Percentiles rank a stretch among this genome's conserved stretches.
These are phyloP conservation scores for Melitaea cinxia DNA, from an alignment of 1,140 invertebrate species.

Conservation along the genomic window DNA sequence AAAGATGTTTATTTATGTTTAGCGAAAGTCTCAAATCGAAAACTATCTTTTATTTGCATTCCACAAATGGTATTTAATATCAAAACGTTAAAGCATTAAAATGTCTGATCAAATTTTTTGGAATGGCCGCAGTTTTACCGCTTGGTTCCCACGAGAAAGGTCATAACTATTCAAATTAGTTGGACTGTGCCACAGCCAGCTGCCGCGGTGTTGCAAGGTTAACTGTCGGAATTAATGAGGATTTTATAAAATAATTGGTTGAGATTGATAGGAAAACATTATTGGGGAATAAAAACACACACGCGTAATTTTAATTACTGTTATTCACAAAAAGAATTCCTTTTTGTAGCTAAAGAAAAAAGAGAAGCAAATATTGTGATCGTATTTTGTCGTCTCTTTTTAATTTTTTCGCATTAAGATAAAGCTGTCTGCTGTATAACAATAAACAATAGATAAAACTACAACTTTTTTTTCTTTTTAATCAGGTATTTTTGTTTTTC, in stretches of 20 bases:
- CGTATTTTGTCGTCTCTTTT: too few relatives aligned
- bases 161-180: slow-evolving; percentile 50
- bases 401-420: too few relatives aligned
- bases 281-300: slow-evolving; percentile 2
- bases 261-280: slow-evolving; percentile 5
- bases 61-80: slow-evolving; percentile 12
- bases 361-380: too few relatives aligned
- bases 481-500: too few relatives aligned
- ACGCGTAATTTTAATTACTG: background rate
- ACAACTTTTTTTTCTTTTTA: too few relatives aligned
- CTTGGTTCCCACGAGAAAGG: slow-evolving; percentile 47
- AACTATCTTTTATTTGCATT: slow-evolving; percentile 23
- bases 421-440: too few relatives aligned
- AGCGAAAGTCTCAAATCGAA: slow-evolving; percentile 10
- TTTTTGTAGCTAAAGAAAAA: too few relatives aligned
- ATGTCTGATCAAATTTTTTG: slow-evolving; percentile 46
- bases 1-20: background rate
- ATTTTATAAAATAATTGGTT: slow-evolving; percentile 17
- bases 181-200: slow-evolving; percentile 29
- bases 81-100: slow-evolving; percentile 31
- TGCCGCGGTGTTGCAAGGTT: slow-evolving; percentile 33
- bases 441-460: too few relatives aligned
- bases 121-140: slow-evolving; percentile 27
- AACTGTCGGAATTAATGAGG: slow-evolving; percentile 23
- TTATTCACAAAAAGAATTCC: too few relatives aligned